phyloP scores from a whole-genome alignment of 2,797 vertebrate species.

The Pterois miles region DNA sequence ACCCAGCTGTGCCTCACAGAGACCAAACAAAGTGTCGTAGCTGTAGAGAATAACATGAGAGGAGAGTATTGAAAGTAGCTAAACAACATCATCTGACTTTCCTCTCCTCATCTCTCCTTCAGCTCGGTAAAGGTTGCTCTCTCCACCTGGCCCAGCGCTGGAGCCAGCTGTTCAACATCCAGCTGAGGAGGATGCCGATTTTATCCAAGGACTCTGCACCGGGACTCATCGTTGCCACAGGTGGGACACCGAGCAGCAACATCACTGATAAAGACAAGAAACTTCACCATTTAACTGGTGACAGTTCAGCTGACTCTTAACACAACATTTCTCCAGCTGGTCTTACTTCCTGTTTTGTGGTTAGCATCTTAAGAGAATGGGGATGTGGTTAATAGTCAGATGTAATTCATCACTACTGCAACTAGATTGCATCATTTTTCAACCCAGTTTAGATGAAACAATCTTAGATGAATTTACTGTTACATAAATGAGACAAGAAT shows the following conservation, averaged over 20 bases:
- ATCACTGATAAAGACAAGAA: background rate
- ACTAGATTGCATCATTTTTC: too few relatives aligned
- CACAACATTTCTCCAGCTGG: too few relatives aligned
- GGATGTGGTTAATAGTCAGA: too few relatives aligned
- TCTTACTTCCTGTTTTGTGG: too few relatives aligned
- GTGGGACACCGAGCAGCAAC: constrained; percentile 68
- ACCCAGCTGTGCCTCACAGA: background rate
- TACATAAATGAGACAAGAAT: too few relatives aligned
- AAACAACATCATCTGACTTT: background rate
- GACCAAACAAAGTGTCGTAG: background rate
- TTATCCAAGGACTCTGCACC: constrained; percentile 97
- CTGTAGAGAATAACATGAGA: background rate
- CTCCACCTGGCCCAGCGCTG: constrained; percentile 96
- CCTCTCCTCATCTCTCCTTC: background rate
- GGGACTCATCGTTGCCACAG: constrained; percentile 94
- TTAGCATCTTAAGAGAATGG: too few relatives aligned
- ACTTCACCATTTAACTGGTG: too few relatives aligned
- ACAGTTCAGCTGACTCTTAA: background rate
- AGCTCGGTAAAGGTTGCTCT: constrained; percentile 93
- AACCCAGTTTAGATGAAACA: too few relatives aligned
- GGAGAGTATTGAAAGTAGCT: background rate
- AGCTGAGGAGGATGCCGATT: constrained; percentile 94
- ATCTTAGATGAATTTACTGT: too few relatives aligned
- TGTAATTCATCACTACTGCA: too few relatives aligned
- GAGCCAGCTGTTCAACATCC: constrained; percentile 95